These are phyloP conservation scores for Papilio demoleus DNA, from an alignment of 2,888 invertebrate genomes.

Conservation along the genomic window DNA sequence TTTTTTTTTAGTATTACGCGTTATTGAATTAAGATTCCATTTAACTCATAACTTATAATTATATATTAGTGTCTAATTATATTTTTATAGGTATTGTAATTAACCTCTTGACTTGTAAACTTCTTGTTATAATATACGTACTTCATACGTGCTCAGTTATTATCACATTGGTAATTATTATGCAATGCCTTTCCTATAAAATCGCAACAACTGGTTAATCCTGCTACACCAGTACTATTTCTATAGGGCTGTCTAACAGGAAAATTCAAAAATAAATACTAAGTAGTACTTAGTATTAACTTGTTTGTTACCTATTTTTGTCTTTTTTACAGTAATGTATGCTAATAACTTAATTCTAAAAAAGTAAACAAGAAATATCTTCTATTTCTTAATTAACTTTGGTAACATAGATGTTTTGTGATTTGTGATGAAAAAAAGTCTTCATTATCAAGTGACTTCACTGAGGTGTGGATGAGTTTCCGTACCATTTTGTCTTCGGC, in stretches of 20 bases:
- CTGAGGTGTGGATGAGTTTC: too few relatives aligned
- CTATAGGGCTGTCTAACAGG: conserved; percentile 51
- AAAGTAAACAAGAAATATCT: too few relatives aligned
- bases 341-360: too few relatives aligned
- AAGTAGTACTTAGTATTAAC: background rate
- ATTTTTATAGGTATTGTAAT: background rate
- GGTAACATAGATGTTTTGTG: too few relatives aligned
- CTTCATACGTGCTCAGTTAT: conserved; percentile 49
- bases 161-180: conserved; percentile 68
- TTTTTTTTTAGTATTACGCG: too few relatives aligned
- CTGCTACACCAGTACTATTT: conserved; percentile 51
- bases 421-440: too few relatives aligned
- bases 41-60: background rate
- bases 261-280: background rate
- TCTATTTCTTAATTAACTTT: too few relatives aligned
- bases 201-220: conserved; percentile 74
- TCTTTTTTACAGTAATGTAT: too few relatives aligned
- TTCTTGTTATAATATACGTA: background rate
- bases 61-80: background rate
- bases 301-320: background rate
- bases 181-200: conserved; percentile 74
- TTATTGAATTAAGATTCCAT: too few relatives aligned
- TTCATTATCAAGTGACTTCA: too few relatives aligned
- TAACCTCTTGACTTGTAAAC: background rate
- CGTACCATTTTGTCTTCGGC: too few relatives aligned